Percentiles rank a stretch among this genome's conserved stretches.
Conservation (phyloP, 1,140 invertebrate genomes). For the Dysdera silvatica region DNA sequence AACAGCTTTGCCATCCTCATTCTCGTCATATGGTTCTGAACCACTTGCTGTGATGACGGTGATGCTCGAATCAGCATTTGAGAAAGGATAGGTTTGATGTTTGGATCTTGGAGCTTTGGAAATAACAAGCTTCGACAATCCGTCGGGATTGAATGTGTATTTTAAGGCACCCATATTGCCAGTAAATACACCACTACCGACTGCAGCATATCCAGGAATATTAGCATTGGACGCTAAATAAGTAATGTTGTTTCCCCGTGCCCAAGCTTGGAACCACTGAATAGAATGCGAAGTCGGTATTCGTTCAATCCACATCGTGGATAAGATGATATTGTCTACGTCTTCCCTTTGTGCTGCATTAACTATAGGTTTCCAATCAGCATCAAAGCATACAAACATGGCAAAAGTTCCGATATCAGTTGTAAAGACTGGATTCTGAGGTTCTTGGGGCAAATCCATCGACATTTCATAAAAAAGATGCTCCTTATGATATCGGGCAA, state of each 20-base stretch:
- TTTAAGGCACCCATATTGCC: background rate
- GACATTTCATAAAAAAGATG: slow-evolving; percentile 56
- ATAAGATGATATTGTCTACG: slow-evolving; percentile 60
- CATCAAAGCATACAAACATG: slow-evolving; percentile 64
- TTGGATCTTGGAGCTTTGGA: slow-evolving; percentile 11
- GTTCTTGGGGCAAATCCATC: slow-evolving; percentile 47
- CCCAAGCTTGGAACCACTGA: slow-evolving; percentile 51
- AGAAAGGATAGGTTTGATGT: too few species aligned
- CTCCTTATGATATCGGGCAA: slow-evolving; percentile 65
- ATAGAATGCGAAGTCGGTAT: slow-evolving; percentile 54
- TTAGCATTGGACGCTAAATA: slow-evolving; percentile 53
- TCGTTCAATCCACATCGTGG: slow-evolving; percentile 62
- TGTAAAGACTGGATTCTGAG: slow-evolving; percentile 53
- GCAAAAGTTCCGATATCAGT: slow-evolving; percentile 55
- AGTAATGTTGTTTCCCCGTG: slow-evolving; percentile 50
- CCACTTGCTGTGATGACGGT: background rate
- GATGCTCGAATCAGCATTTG: background rate
- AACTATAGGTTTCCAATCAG: slow-evolving; percentile 37
- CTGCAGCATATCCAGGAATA: slow-evolving; percentile 34
- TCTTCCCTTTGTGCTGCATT: slow-evolving; percentile 46
- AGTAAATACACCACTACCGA: slow-evolving; percentile 30
- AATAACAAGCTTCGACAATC: slow-evolving; percentile 10
- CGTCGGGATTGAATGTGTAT: slow-evolving; percentile 12
- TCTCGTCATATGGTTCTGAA: background rate
- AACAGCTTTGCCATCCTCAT: background rate